These are phyloP conservation scores for Philopedon plagiatum DNA, from an alignment of 2,888 invertebrate species.

Conservation along the genomic window DNA sequence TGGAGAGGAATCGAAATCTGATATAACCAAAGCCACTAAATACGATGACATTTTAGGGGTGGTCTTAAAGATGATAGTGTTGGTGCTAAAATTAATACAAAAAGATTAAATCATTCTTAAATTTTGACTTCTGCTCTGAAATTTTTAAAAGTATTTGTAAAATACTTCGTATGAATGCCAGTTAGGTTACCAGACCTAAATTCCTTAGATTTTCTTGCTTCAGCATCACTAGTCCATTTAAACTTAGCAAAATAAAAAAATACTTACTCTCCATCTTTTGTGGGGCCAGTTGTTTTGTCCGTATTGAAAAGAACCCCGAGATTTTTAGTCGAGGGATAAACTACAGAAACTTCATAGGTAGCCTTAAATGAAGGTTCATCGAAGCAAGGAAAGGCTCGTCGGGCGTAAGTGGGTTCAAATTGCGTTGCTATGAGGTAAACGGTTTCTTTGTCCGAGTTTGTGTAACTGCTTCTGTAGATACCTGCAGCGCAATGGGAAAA, in stretches of 20 bases:
- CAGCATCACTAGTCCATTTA: no score
- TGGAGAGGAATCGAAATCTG: slow-evolving; percentile 49
- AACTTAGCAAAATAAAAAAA: no score
- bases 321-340: background rate
- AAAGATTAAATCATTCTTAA: background rate
- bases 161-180: no score
- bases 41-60: slow-evolving; percentile 54
- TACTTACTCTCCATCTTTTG: background rate
- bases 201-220: no score
- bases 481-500: no score
- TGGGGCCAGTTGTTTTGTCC: background rate
- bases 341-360: slow-evolving; percentile 48
- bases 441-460: slow-evolving; percentile 24
- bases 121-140: no score
- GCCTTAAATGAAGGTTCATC: slow-evolving; percentile 57
- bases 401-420: slow-evolving; percentile 52
- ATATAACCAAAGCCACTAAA: slow-evolving; percentile 50
- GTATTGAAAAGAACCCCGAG: slow-evolving; percentile 28
- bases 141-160: no score
- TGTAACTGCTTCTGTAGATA: slow-evolving; percentile 54
- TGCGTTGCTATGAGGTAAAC: slow-evolving; percentile 54
- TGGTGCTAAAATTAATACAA: background rate
- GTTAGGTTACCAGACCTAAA: no score
- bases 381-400: slow-evolving; percentile 56
- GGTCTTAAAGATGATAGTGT: slow-evolving; percentile 14